Percentiles rank a stretch among this genome's conserved stretches.
phyloP scores from a whole-genome alignment of 2,797 vertebrate species.

The Chrosomus eos region DNA sequence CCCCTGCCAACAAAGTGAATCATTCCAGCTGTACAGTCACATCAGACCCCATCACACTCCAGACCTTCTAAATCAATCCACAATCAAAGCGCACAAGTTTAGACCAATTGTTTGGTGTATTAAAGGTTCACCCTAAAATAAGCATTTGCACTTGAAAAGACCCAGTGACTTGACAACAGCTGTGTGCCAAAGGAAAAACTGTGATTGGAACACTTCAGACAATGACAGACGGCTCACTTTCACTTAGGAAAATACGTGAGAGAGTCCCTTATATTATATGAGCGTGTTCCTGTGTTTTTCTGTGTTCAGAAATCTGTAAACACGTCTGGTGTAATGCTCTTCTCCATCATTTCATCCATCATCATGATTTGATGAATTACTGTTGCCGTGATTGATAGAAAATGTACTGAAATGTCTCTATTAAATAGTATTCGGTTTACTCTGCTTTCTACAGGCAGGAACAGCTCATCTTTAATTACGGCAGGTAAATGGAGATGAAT shows the following conservation, averaged over 20 bases:
- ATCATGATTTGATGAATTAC: conserved; percentile 20
- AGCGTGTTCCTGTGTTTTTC: not conserved
- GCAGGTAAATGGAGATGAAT: conserved; percentile 10
- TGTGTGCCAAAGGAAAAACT: no score
- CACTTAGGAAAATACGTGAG: conserved; percentile 31
- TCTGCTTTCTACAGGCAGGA: not conserved
- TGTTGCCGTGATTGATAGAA: conserved; percentile 8
- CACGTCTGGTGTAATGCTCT: not conserved
- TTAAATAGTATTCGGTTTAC: not conserved
- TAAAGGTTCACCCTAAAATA: conserved; percentile 73
- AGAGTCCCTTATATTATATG: not conserved
- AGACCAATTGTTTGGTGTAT: conserved; percentile 80
- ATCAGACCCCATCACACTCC: conserved; percentile 28
- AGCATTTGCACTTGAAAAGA: conserved; percentile 80
- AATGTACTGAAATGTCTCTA: conserved; percentile 6
- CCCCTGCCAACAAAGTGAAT: conserved; percentile 29
- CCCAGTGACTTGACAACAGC: no score
- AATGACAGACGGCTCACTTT: conserved; percentile 39
- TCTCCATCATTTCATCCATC: conserved; percentile 15
- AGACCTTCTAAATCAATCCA: conserved; percentile 73
- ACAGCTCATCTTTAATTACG: conserved; percentile 1
- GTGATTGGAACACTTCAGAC: conserved; percentile 14
- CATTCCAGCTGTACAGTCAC: conserved; percentile 18
- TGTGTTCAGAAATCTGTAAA: not conserved
- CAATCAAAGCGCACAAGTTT: conserved; percentile 77